Percentiles rank a stretch among this genome's conserved stretches.
Conservation (phyloP, 2,888 invertebrate genomes). For the Athalia rosae region DNA sequence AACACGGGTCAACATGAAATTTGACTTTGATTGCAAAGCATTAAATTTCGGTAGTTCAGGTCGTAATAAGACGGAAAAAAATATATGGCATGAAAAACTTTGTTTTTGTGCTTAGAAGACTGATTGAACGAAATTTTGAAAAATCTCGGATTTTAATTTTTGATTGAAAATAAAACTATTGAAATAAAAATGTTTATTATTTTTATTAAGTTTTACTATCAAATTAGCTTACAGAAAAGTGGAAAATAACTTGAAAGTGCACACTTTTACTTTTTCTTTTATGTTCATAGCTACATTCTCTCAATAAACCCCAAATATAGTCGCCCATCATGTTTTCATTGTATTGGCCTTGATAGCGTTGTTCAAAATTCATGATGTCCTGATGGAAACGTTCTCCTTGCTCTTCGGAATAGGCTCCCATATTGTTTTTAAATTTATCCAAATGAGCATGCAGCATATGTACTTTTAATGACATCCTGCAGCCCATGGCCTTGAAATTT, state of each 20-base stretch:
- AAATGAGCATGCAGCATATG: constrained; percentile 62
- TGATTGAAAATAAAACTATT: no score
- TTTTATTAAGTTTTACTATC: constrained; percentile 45
- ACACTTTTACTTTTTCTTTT: constrained; percentile 44
- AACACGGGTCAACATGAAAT: constrained; percentile 41
- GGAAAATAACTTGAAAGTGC: constrained; percentile 47
- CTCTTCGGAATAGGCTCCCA: constrained; percentile 60
- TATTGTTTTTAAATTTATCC: constrained; percentile 57
- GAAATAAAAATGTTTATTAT: constrained; percentile 43
- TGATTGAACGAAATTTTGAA: constrained; percentile 37
- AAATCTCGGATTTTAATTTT: constrained; percentile 43
- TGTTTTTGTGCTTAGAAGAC: constrained; percentile 42
- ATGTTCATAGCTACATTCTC: constrained; percentile 46
- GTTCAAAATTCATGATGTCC: constrained; percentile 58
- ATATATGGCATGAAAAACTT: constrained; percentile 46
- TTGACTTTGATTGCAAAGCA: constrained; percentile 31
- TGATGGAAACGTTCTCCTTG: constrained; percentile 63
- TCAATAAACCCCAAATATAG: constrained; percentile 54
- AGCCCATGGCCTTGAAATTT: constrained; percentile 53
- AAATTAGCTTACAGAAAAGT: constrained; percentile 45
- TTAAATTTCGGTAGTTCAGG: constrained; percentile 37
- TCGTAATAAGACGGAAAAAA: constrained; percentile 42
- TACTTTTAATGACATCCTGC: constrained; percentile 57
- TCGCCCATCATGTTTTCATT: no score
- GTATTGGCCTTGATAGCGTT: constrained; percentile 57